A percentile compares a stretch with the other conserved stretches of the same genome.
Evolutionary conservation across 2,113 vertebrate genomes (phyloP).

Genomic region (Eudyptes chrysolophus): DNA sequence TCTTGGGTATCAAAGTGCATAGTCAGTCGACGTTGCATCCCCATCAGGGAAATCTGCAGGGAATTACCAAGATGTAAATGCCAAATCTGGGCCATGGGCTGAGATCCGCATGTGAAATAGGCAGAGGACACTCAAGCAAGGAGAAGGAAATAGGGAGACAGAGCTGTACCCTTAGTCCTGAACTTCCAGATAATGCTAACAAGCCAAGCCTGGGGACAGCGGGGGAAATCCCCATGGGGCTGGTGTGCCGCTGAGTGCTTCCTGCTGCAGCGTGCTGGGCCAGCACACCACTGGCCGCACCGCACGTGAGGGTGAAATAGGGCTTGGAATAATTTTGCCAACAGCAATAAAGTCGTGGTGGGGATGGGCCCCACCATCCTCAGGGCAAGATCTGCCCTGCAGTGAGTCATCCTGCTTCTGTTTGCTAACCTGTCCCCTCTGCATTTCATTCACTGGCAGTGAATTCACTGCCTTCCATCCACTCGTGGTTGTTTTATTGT

Average conservation of each 20-base stretch:
- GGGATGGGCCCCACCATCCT: not conserved
- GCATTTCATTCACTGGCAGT: not conserved
- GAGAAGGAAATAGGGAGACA: not conserved
- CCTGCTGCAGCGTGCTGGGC: not conserved
- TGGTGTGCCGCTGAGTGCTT: not conserved
- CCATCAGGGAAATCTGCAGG: not conserved
- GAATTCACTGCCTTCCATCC: not conserved
- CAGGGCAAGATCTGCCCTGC: not conserved
- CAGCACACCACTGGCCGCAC: not conserved
- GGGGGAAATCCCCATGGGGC: not conserved
- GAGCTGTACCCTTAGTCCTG: not conserved
- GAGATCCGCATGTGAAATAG: not conserved
- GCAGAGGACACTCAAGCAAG: not conserved
- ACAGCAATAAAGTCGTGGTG: not conserved
- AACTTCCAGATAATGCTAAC: not conserved
- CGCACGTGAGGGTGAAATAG: accelerated
- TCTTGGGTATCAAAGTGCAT: not conserved
- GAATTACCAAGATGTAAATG: not conserved
- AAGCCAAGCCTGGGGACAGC: not conserved
- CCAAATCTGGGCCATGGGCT: not conserved
- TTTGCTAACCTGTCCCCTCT: not conserved
- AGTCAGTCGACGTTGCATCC: not conserved
- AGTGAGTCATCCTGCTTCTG: not conserved
- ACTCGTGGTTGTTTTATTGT: not conserved
- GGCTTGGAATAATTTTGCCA: not conserved